Conservation (phyloP, 30 jellyfish, hydroid and myxozoan genomes). For the Pseudorhiza aurosa region DNA sequence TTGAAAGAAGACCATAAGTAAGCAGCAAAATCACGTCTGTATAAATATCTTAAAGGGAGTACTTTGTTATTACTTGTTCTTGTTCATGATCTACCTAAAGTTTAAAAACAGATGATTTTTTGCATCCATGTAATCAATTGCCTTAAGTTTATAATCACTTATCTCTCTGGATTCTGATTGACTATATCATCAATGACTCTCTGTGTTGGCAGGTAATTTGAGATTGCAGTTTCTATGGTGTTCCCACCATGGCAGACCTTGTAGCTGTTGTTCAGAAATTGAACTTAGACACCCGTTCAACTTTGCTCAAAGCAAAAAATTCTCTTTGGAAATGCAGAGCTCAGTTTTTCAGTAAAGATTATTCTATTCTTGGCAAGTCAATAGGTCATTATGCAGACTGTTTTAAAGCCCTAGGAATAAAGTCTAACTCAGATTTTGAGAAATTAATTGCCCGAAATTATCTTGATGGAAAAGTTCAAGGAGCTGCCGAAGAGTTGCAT, state of each 20-base stretch:
- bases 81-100: too few species aligned
- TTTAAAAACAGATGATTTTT: too few species aligned
- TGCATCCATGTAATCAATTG: too few species aligned
- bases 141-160: too few species aligned
- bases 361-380: slow-evolving; percentile 33
- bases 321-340: not conserved
- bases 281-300: not conserved
- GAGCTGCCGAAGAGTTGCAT: slow-evolving; percentile 34
- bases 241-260: slow-evolving; percentile 24
- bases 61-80: too few species aligned
- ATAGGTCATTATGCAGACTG: slow-evolving; percentile 56
- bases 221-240: too few species aligned
- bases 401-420: slow-evolving; percentile 33
- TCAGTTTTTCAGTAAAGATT: slow-evolving; percentile 8
- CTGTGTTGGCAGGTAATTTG: too few species aligned
- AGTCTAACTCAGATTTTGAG: slow-evolving; percentile 21
- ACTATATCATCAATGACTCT: too few species aligned
- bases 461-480: not conserved
- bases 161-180: too few species aligned
- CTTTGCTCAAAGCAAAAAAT: slow-evolving; percentile 34
- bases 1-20: too few species aligned
- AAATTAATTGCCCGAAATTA: slow-evolving; percentile 4
- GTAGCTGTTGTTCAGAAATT: not conserved
- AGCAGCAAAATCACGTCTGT: too few species aligned
- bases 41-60: too few species aligned